Base-by-base conservation (phyloP, 2,797 vertebrate species). In the Hydrophis major region DNA sequence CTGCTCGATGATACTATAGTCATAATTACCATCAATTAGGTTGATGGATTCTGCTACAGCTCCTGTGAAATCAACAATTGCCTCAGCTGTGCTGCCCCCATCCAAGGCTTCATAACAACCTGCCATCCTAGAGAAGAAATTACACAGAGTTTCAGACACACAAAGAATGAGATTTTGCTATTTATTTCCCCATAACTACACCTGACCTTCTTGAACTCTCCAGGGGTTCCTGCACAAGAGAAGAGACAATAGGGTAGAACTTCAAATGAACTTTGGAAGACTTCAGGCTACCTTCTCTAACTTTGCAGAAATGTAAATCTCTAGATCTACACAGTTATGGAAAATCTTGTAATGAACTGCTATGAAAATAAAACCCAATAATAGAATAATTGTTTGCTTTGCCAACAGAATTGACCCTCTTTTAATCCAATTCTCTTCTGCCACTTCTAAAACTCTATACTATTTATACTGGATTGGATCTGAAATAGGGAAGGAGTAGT, bases 1-100 rank as follows among this genome's bases (percentile, higher is more conserved):
- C 93, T 98, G 98, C 94, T 98, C 97, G 50, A 96, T 93, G 94
- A 97, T 97, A 86, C 96, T 94, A 37, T 96, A 94, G 7, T 94
- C 95, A 0, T 98, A 97, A 93, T 96, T 97, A 83, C 97, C 98
- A 88, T 98, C 96, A 88, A 97, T 96, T 97, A 99, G 96, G 96
- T 97, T 97, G 60, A 99, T 94, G 93, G 98, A 96, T 97, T 99
- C 99, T 11, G 98, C 95, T 93, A 99, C 98, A 0, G 98, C 98
- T 56, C 99, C 99, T 20, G 98, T 99, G 96, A 99, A 99, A 96
- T 99, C 99, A 95, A 99, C 98, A 92, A 99, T 98, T 13, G 99
- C 99, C 47, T 99, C 99, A 61, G 98, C 98, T 20, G 99, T 98
- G 87, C 98, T 99, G 69, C 99, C 98, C 10, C 99, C 98, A 90